Evolutionary conservation across 2,888 invertebrate genomes (phyloP).

Genomic region (Coelopa pilipes): DNA sequence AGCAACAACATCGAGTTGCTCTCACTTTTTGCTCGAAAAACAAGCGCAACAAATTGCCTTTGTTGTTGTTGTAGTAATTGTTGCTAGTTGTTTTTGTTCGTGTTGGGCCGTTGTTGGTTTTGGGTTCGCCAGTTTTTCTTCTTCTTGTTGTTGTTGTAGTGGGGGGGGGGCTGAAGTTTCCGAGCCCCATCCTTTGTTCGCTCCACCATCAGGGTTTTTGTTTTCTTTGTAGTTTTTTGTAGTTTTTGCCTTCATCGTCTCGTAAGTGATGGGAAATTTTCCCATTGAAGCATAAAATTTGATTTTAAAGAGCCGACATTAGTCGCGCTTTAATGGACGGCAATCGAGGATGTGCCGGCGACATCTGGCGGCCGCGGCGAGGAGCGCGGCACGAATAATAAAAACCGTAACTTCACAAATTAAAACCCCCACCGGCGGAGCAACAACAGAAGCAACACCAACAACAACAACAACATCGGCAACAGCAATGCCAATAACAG

Average conservation of each 20-base stretch:
- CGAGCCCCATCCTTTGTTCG: background rate
- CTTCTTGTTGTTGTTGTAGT: background rate
- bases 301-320: conserved; percentile 8
- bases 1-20: too few relatives aligned
- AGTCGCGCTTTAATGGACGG: conserved; percentile 6
- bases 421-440: too few relatives aligned
- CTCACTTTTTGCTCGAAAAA: background rate
- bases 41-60: conserved; percentile 1
- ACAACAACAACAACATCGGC: too few relatives aligned
- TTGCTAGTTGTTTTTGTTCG: conserved; percentile 24
- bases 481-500: too few relatives aligned
- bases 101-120: background rate
- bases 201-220: background rate
- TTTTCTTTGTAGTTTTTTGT: background rate
- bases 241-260: background rate
- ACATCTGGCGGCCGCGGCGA: too few relatives aligned
- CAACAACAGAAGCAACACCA: too few relatives aligned
- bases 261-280: background rate
- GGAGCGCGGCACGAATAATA: too few relatives aligned
- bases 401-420: too few relatives aligned
- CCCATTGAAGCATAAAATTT: conserved; percentile 5
- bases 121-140: background rate
- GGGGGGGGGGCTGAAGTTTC: background rate
- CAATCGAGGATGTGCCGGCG: too few relatives aligned
- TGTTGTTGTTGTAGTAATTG: conserved; percentile 36